Conservation (phyloP, 1,140 invertebrate species). For the Lysiphlebus fabarum region DNA sequence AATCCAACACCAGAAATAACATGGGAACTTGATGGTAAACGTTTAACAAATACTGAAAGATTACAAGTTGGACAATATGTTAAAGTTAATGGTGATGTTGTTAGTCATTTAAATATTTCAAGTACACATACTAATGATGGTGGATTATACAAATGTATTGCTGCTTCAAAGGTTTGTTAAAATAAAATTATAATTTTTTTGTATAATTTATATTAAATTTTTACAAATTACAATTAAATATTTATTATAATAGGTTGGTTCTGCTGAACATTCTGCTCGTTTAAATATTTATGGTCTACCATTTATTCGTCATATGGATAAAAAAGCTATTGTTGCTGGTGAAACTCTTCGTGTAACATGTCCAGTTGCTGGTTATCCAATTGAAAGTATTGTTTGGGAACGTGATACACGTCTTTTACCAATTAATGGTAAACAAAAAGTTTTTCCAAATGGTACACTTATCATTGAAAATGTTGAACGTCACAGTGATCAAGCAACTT, state of each 20-base stretch:
- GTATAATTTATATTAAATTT: neutral
- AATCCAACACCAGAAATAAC: slow-evolving; percentile 93
- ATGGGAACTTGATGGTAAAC: slow-evolving; percentile 89
- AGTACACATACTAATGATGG: slow-evolving; percentile 90
- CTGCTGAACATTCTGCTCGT: slow-evolving; percentile 78
- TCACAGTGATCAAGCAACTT: slow-evolving; percentile 87
- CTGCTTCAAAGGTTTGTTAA: slow-evolving; percentile 73
- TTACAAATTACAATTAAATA: slow-evolving; percentile 8
- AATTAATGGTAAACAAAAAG: slow-evolving; percentile 92
- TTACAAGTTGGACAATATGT: slow-evolving; percentile 83
- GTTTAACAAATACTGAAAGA: slow-evolving; percentile 75
- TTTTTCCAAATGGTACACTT: slow-evolving; percentile 89
- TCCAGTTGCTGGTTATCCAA: slow-evolving; percentile 91
- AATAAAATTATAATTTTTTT: neutral
- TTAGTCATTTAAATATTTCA: slow-evolving; percentile 90
- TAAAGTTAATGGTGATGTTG: slow-evolving; percentile 84
- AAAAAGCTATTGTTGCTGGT: slow-evolving; percentile 90
- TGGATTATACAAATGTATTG: slow-evolving; percentile 88
- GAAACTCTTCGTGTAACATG: slow-evolving; percentile 85
- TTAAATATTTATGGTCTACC: slow-evolving; percentile 91
- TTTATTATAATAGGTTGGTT: slow-evolving; percentile 65
- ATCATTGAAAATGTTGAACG: slow-evolving; percentile 92
- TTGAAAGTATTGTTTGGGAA: slow-evolving; percentile 91
- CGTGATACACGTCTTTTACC: slow-evolving; percentile 78
- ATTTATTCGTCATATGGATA: slow-evolving; percentile 87